These are phyloP conservation scores for Vanacampus margaritifer DNA, from an alignment of 2,113 vertebrate species.

Conservation along the genomic window DNA sequence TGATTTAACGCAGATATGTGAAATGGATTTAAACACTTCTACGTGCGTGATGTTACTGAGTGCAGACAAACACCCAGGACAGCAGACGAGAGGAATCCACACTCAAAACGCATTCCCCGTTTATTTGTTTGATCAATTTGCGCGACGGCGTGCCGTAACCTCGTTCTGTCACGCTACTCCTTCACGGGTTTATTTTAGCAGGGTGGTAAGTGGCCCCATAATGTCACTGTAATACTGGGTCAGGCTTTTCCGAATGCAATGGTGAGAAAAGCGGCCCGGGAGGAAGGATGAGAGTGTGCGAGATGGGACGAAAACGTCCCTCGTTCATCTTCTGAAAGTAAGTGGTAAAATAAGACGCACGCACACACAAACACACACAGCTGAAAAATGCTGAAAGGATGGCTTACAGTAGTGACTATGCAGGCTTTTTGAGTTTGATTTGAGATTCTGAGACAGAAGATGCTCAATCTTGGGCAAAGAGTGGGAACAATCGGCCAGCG, in stretches of 20 bases:
- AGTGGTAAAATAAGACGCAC: slow-evolving; percentile 66
- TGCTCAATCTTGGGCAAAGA: neutral
- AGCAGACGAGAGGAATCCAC: neutral
- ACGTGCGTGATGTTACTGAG: slow-evolving; percentile 10
- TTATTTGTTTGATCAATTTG: slow-evolving; percentile 73
- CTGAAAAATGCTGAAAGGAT: neutral
- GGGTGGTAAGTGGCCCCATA: slow-evolving; percentile 70
- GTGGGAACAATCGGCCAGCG: too few relatives aligned
- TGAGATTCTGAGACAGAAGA: neutral
- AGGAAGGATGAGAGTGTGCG: slow-evolving; percentile 33
- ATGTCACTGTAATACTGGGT: slow-evolving; percentile 74
- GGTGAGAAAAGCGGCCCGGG: slow-evolving; percentile 44
- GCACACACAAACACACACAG: neutral
- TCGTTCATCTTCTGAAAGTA: slow-evolving; percentile 67
- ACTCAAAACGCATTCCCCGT: slow-evolving; percentile 54
- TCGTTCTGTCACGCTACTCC: slow-evolving; percentile 65
- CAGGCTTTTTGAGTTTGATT: neutral
- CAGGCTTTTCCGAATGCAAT: slow-evolving; percentile 60
- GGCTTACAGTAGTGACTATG: neutral
- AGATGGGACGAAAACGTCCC: slow-evolving; percentile 47
- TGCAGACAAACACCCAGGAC: slow-evolving; percentile 5
- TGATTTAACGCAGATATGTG: neutral
- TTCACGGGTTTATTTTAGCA: slow-evolving; percentile 72
- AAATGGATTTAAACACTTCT: neutral
- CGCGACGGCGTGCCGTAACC: slow-evolving; percentile 50